Conservation (phyloP, 2,888 invertebrate genomes). For the Helleia helle region DNA sequence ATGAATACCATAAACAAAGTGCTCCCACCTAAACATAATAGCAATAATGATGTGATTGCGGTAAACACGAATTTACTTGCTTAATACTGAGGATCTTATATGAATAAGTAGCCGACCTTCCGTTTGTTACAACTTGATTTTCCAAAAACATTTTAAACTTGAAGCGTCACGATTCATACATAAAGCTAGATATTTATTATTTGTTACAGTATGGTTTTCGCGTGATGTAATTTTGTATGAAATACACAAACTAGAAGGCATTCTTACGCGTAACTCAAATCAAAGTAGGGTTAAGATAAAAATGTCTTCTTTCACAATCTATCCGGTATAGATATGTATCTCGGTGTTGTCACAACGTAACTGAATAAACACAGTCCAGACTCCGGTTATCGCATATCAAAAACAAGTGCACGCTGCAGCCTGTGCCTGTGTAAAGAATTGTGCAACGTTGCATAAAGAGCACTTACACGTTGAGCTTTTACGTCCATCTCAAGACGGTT, state of each 20-base stretch:
- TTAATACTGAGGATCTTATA: neutral
- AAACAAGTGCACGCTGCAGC: neutral
- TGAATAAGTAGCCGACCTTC: neutral
- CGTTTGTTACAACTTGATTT: no score
- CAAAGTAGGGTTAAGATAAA: no score
- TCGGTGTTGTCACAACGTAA: neutral
- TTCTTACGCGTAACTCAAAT: no score
- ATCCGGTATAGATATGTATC: neutral
- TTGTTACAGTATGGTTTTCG: no score
- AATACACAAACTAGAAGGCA: no score
- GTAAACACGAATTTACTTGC: neutral
- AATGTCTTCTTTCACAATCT: conserved; percentile 1
- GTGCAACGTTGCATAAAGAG: conserved; percentile 1
- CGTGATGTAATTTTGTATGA: no score
- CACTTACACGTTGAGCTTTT: neutral
- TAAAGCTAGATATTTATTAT: no score
- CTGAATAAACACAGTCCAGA: neutral
- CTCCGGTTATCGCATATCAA: conserved; percentile 1
- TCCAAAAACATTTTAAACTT: no score
- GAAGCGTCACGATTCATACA: no score
- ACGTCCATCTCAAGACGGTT: neutral
- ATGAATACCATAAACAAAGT: conserved; percentile 28
- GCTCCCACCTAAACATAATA: conserved; percentile 25
- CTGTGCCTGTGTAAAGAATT: neutral
- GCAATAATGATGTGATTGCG: conserved; percentile 21